Base-by-base conservation (phyloP, 1,140 invertebrate species). In the Panulirus ornatus region DNA sequence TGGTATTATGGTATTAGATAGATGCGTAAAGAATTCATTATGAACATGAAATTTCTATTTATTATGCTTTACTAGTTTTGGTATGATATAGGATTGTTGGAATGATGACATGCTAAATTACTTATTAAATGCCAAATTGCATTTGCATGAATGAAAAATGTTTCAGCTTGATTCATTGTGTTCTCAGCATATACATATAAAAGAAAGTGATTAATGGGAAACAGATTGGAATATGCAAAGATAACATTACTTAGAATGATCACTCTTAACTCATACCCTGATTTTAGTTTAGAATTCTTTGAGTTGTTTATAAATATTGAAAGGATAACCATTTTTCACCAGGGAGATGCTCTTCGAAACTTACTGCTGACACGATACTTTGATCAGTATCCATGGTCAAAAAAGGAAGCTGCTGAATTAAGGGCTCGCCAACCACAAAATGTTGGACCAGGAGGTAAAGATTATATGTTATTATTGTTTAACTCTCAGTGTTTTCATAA, bases 311-410 rank as follows among this genome's bases (percentile, higher is more conserved):
- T n/a, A n/a, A n/a, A n/a, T n/a, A n/a, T n/a, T n/a, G n/a, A n/a
- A n/a, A n/a, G n/a, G n/a, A n/a, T 22, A 27, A 66, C 6, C 0
- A 51, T 63, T 58, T 3, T 2, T 79, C 27, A 8, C 16, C 66
- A 89, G 88, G 88, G 88, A 83, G 88, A 89, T 76, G 88, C 79
- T 54, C 44, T 89, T 6, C 63, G 88, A 38, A 81, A 84, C 38
- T 30, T 89, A 42, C 36, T 89, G 19, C 51, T 89, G 88, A 47
- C 79, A 34, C 42, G 88, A 11, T 89, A 89, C 66, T 89, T 89
- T 83, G 88, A 89, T 30, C 88, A 89, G 44, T 88, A 88, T n/a
- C 85, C 85, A 0, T 89, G 88, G 88, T 89, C 88, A 6, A 89
- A 83, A 47, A 89, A 83, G 51, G 88, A 89, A 3, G 79, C 70